Conservation (phyloP, 2,797 vertebrate species). For the Cuculus canorus region DNA sequence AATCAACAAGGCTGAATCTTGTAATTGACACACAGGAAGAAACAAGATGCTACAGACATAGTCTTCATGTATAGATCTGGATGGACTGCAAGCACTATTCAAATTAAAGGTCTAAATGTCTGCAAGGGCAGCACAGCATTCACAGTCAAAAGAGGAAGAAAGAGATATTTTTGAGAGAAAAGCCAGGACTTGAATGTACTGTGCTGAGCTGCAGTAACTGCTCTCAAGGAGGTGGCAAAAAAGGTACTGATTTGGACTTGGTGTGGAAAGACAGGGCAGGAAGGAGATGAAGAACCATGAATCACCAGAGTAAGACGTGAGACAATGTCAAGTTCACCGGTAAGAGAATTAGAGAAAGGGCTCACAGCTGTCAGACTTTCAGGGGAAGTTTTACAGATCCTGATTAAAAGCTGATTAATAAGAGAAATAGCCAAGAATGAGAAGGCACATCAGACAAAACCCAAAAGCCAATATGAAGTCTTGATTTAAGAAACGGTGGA, state of each 20-base stretch:
- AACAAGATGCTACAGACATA: not conserved
- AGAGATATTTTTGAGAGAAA: not conserved
- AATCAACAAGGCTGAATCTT: not conserved
- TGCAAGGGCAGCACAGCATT: not conserved
- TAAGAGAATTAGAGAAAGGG: not conserved
- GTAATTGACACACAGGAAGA: not conserved
- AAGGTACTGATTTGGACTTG: not conserved
- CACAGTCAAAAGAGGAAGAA: not conserved
- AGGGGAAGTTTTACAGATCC: not conserved
- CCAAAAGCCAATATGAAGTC: not conserved
- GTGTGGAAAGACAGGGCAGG: not conserved
- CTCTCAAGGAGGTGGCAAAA: not conserved
- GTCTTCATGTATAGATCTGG: not conserved
- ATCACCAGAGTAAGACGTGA: not conserved
- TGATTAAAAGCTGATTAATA: not conserved
- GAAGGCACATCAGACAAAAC: not conserved
- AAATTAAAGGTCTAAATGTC: not conserved
- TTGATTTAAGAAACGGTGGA: not conserved
- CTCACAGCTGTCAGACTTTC: not conserved
- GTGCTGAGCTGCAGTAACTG: not conserved
- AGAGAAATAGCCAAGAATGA: not conserved
- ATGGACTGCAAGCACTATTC: not conserved
- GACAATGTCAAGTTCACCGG: not conserved
- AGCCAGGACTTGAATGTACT: not conserved
- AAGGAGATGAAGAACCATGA: not conserved